These are phyloP conservation scores for Microplitis manilae DNA, from an alignment of 2,888 invertebrate species.

Conservation along the genomic window DNA sequence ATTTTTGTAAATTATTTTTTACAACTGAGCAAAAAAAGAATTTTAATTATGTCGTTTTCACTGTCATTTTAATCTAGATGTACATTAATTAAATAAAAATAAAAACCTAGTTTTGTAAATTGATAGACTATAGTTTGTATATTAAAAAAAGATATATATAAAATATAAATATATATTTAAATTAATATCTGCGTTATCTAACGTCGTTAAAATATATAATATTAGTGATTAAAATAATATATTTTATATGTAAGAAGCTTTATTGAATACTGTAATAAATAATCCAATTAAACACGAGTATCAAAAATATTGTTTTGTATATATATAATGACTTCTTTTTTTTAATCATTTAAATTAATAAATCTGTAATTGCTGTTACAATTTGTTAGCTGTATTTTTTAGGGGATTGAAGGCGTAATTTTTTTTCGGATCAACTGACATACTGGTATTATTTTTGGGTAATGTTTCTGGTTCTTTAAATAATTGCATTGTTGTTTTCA, in stretches of 20 bases:
- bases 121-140: conserved; percentile 61
- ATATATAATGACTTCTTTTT: not conserved
- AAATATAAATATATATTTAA: not conserved
- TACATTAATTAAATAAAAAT: conserved; percentile 64
- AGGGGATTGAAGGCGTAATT: not conserved
- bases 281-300: not conserved
- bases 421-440: not conserved
- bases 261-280: conserved; percentile 1
- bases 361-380: not conserved
- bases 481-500: conserved; percentile 46
- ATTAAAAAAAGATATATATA: not conserved
- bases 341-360: not conserved
- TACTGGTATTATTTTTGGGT: not conserved
- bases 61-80: conserved; percentile 58
- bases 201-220: not conserved
- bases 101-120: conserved; percentile 70
- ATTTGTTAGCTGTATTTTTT: not conserved
- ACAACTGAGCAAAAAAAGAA: conserved; percentile 20
- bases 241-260: conserved; percentile 1
- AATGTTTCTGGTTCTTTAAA: not conserved
- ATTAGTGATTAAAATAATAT: not conserved
- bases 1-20: conserved; percentile 45
- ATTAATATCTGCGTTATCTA: not conserved
- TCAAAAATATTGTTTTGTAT: not conserved
- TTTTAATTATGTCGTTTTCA: conserved; percentile 56